Evolutionary conservation across 2,113 vertebrate species (phyloP), one percentile per base, ranked within the genome.

Genomic region (Hippolais icterina): DNA sequence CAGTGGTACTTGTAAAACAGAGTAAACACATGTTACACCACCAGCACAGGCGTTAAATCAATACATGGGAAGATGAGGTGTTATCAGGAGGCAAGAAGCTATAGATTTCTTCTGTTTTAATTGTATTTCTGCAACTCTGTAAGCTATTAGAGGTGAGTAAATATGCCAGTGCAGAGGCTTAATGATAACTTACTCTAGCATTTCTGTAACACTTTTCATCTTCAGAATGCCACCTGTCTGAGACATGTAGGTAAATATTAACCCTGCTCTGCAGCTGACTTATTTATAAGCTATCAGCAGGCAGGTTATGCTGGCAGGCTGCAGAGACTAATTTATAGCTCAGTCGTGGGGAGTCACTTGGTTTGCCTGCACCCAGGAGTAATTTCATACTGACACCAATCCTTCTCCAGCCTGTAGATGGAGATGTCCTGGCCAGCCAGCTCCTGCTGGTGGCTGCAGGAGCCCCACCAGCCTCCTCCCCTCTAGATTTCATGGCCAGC

Each of bases 81-180:
- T n/a, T 93, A 85, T 50, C 82, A 77, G 87, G 47, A 91, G 66
- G 29, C 65, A 72, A 75, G 84, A 80, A 89, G 42, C 57, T 54
- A 83, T 27, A 89, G 87, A 46, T 89, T 76, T 31, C 57, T 69
- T 69, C 81, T 33, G 25, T 42, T 87, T 95, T 85, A 96, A 91
- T 83, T 91, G 82, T 53, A 59, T 85, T 87, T 87, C 89, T 89
- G 65, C 57, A 56, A 37, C 64, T 82, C 41, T 76, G 57, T 69
- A 79, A 95, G 57, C 66, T 89, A 24, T 89, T 79, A 69, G 61
- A 61, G 27, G 47, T 69, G 33, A 89, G 74, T 85, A 94, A 94
- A 94, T 84, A 56, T 7, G 39, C 69, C 84, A 88, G 50, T 2
- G 4, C 35, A 72, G 83, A 91, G 84, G 61, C 79, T 82, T 91